A percentile compares a stretch with the other conserved stretches of the same genome.
phyloP scores from a whole-genome alignment of 2,113 vertebrate species.

The Cebidichthys violaceus region DNA sequence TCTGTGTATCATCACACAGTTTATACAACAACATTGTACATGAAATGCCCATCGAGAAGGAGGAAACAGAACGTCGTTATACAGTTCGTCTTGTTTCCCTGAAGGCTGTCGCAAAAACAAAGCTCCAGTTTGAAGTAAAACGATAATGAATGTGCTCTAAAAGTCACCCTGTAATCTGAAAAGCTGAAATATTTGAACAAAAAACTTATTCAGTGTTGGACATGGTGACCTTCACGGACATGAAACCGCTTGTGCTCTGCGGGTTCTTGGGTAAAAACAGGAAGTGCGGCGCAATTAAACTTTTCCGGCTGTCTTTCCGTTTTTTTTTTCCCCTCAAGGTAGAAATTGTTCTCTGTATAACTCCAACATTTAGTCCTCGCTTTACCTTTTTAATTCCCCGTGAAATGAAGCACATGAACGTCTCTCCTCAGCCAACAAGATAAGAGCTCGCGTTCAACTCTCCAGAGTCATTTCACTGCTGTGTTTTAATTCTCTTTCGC shows the following conservation, averaged over 20 bases:
- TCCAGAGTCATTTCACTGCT: background rate
- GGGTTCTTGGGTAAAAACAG: background rate
- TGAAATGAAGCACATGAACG: background rate
- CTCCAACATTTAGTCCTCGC: background rate
- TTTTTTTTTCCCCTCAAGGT: background rate
- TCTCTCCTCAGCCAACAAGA: constrained; percentile 6
- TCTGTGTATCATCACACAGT: background rate
- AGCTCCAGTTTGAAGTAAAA: background rate
- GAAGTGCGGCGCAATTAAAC: background rate
- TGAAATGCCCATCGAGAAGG: constrained; percentile 1
- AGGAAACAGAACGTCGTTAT: background rate
- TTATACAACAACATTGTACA: constrained; percentile 1
- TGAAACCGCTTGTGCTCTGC: background rate
- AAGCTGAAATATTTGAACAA: background rate
- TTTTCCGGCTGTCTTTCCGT: too few species aligned
- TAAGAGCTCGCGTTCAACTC: constrained; percentile 1
- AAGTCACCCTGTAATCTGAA: constrained; percentile 1
- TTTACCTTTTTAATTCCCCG: background rate
- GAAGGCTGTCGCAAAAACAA: background rate
- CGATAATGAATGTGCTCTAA: background rate
- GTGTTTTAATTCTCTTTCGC: constrained; percentile 6
- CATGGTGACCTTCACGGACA: background rate
- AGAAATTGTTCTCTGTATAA: background rate
- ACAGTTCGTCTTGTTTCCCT: background rate
- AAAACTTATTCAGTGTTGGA: background rate